Conservation (phyloP, 2,888 invertebrate species). For the Augochlorella aurata region DNA sequence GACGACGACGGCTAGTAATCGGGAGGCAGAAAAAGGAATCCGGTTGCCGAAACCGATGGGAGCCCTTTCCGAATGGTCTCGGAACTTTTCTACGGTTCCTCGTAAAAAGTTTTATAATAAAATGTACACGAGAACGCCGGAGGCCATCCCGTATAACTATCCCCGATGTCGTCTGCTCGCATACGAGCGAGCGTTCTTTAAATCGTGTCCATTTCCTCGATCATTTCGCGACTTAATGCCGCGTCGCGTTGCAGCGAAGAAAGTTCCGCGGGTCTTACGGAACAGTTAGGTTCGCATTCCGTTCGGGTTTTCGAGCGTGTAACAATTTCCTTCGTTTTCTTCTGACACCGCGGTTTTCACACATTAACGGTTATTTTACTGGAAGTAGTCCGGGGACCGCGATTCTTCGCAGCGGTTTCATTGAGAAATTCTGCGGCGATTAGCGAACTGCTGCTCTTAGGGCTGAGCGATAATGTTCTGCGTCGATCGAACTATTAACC, state of each 20-base stretch:
- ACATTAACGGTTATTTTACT: neutral
- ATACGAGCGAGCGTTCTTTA: constrained; percentile 23
- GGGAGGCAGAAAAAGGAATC: constrained; percentile 36
- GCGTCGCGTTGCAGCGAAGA: neutral
- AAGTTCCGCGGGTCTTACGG: neutral
- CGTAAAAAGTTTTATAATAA: constrained; percentile 76
- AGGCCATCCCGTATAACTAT: constrained; percentile 35
- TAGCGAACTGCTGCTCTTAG: no score
- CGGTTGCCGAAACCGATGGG: constrained; percentile 34
- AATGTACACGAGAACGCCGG: constrained; percentile 49
- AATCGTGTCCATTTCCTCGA: constrained; percentile 34
- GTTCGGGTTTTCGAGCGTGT: neutral
- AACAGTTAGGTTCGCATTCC: constrained; percentile 1
- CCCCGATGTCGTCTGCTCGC: constrained; percentile 28
- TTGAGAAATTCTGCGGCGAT: no score
- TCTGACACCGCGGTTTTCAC: neutral
- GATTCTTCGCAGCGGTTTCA: no score
- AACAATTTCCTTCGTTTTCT: constrained; percentile 2
- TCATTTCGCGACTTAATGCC: constrained; percentile 32
- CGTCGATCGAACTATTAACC: no score
- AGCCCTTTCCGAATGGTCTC: constrained; percentile 51
- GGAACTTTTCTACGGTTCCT: constrained; percentile 73
- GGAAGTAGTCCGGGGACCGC: neutral
- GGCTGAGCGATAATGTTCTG: no score
- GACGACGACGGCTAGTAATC: constrained; percentile 40